Evolutionary conservation across 2,888 invertebrate genomes (phyloP).

Genomic region (Actias luna): DNA sequence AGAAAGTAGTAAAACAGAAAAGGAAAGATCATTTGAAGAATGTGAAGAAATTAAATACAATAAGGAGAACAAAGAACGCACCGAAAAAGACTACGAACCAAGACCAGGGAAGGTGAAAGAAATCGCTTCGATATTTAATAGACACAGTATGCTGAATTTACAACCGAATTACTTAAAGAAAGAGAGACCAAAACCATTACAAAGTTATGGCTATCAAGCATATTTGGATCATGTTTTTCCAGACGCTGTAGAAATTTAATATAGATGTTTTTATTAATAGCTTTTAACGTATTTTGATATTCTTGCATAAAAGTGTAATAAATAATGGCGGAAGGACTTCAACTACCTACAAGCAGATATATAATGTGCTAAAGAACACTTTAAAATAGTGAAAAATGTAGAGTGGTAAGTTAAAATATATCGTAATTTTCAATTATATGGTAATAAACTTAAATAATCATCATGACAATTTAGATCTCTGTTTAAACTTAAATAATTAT

Average conservation of each 20-base stretch:
- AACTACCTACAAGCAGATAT: neutral
- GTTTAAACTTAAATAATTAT: constrained; percentile 28
- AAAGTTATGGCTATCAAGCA: constrained; percentile 80
- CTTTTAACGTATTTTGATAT: neutral
- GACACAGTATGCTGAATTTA: constrained; percentile 51
- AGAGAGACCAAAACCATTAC: constrained; percentile 81
- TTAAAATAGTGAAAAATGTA: neutral
- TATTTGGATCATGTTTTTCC: constrained; percentile 84
- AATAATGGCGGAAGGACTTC: neutral
- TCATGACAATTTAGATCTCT: constrained; percentile 37
- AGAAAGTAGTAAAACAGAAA: constrained; percentile 24
- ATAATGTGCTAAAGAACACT: neutral
- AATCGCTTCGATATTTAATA: constrained; percentile 71
- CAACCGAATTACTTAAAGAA: constrained; percentile 52
- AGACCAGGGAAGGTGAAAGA: constrained; percentile 71
- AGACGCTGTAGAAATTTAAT: constrained; percentile 73
- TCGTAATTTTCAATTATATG: neutral
- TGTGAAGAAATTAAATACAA: constrained; percentile 37
- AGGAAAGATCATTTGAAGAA: constrained; percentile 25
- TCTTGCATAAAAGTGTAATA: neutral
- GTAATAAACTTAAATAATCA: constrained; percentile 7
- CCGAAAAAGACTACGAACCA: constrained; percentile 51
- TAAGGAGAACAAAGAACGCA: constrained; percentile 27
- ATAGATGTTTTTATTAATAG: constrained; percentile 15
- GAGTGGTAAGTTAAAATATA: neutral